These are phyloP conservation scores for Elanus axillaris DNA, from an alignment of 2,113 vertebrate genomes.

Conservation along the genomic window DNA sequence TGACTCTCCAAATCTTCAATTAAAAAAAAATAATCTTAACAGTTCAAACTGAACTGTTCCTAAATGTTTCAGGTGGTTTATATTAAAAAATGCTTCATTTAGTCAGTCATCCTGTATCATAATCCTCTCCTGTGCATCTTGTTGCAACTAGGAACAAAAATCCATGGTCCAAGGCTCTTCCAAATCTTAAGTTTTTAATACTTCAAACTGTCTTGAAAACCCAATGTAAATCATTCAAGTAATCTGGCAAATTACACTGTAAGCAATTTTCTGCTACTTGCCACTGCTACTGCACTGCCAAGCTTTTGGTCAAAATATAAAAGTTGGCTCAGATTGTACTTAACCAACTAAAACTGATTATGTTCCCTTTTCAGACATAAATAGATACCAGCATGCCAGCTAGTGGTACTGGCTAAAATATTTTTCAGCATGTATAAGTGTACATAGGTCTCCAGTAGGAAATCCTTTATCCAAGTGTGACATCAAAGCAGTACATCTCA, in stretches of 20 bases:
- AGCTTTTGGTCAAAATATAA: conserved; percentile 80
- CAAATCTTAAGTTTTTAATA: conserved; percentile 39
- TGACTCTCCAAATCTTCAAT: conserved; percentile 21
- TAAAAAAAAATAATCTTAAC: conserved; percentile 2
- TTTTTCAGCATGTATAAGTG: neutral
- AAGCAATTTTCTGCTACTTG: conserved; percentile 82
- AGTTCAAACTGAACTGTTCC: conserved; percentile 16
- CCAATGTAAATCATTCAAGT: conserved; percentile 25
- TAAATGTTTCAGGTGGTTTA: conserved; percentile 27
- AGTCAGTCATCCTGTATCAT: conserved; percentile 4
- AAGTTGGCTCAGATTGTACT: conserved; percentile 77
- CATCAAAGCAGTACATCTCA: conserved; percentile 8
- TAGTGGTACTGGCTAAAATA: conserved; percentile 77
- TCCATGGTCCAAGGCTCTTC: neutral
- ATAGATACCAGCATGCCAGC: conserved; percentile 68
- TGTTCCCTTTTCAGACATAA: conserved; percentile 72
- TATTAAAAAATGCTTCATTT: conserved; percentile 25
- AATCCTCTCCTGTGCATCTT: neutral
- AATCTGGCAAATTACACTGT: conserved; percentile 78
- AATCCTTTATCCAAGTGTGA: conserved; percentile 20
- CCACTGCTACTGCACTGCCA: conserved; percentile 79
- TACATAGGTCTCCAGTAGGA: conserved; percentile 39
- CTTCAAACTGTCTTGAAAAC: conserved; percentile 5
- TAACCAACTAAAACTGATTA: conserved; percentile 82
- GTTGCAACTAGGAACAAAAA: conserved; percentile 12